Evolutionary conservation across 2,113 vertebrate genomes (phyloP), one percentile per base, ranked within the genome.

Genomic region (Dermatemys mawii): DNA sequence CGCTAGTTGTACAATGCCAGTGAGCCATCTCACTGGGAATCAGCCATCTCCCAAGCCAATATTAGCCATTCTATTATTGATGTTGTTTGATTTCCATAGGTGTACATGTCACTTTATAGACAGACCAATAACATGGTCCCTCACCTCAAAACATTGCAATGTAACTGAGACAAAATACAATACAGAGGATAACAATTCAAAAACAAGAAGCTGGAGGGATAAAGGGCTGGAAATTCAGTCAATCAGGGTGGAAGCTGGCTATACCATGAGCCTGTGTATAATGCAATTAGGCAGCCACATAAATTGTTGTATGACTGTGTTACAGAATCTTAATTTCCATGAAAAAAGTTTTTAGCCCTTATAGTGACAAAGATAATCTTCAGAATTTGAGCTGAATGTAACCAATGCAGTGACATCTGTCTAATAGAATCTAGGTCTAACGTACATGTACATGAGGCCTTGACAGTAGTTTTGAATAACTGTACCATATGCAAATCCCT

Each of bases 41-140:
- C 92, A 44, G 91, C 94, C 14, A 0, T 88, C 94, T 87, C 93
- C 94, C 96, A 97, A 96, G 94, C 93, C 93, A 97, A 83, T 94
- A 96, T 97, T 88, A 93, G 73, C 73, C 80, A 32, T 91, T 96
- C 95, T 95, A 91, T 96, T 97, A 95, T 95, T 7, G 93, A 96
- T 4, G 95, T 75, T 38, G 16, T 67, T 80, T 78, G 90, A 94
- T 73, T 57, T 90, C 93, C 93, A 67, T 92, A 96, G 83, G 91
- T 92, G 88, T 75, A 96, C 27, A 19, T 60, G 93, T 90, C 94
- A 84, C 95, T 94, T 95, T 94, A 90, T 97, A 93, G 92, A 93
- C 90, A 94, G 97, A 81, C 93, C 88, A 89, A 78, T 63, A 82
- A 84, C 27, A 85, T 26, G 14, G 63, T 73, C 41, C 88, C 11